Evolutionary conservation across 2,888 invertebrate species (phyloP).

Genomic region (Archips crataeganus): DNA sequence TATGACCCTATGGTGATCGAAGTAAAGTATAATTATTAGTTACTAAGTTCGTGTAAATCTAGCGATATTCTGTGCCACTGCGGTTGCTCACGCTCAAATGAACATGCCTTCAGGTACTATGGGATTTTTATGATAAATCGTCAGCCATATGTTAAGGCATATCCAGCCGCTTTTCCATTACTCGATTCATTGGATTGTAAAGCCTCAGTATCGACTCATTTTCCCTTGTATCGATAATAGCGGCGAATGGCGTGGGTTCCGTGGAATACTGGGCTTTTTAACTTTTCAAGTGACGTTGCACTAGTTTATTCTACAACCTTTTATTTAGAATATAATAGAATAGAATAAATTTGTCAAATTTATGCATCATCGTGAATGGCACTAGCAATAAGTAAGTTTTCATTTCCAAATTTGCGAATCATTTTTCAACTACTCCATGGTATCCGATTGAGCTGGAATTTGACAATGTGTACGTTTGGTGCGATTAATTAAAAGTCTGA

Average conservation of each 20-base stretch:
- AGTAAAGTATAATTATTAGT: neutral
- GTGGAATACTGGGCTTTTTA: neutral
- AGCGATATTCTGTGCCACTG: neutral
- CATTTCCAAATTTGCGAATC: too few relatives aligned
- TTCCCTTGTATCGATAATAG: conserved; percentile 28
- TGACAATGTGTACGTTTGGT: too few relatives aligned
- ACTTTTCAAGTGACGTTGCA: neutral
- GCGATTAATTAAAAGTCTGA: too few relatives aligned
- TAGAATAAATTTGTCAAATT: too few relatives aligned
- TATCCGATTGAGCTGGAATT: too few relatives aligned
- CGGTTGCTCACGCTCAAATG: conserved; percentile 2
- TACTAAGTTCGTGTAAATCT: neutral
- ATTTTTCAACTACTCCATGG: too few relatives aligned
- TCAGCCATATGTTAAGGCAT: conserved; percentile 32
- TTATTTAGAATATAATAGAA: too few relatives aligned
- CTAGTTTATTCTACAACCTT: too few relatives aligned
- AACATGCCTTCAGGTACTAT: conserved; percentile 8
- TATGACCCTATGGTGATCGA: too few relatives aligned
- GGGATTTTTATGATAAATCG: conserved; percentile 39
- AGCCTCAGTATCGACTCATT: conserved; percentile 39
- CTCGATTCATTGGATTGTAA: conserved; percentile 40
- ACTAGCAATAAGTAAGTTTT: too few relatives aligned
- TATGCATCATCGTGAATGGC: too few relatives aligned
- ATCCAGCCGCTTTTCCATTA: conserved; percentile 39
- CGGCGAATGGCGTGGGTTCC: neutral